Percentiles rank a stretch among this genome's conserved stretches.
phyloP scores from a whole-genome alignment of 2,888 invertebrate species.

The Nymphalis c-album region DNA sequence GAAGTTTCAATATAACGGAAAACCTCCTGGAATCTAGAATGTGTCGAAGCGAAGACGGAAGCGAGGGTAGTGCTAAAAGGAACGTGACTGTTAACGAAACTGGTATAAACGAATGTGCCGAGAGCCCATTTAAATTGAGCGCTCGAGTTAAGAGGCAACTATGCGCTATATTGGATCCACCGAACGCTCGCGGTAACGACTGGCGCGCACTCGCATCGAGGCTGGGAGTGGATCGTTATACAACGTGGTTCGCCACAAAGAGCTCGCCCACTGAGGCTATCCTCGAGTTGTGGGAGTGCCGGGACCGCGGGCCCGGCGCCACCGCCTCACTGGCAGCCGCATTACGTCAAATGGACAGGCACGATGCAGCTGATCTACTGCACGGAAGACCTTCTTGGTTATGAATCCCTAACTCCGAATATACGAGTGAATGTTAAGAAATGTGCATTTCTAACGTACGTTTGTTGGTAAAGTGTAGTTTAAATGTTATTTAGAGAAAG shows the following conservation, averaged over 20 bases:
- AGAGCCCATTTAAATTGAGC: constrained; percentile 83
- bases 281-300: constrained; percentile 96
- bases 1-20: constrained; percentile 76
- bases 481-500: constrained; percentile 74
- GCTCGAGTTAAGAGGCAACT: constrained; percentile 80
- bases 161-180: constrained; percentile 90
- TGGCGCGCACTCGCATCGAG: constrained; percentile 98
- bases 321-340: constrained; percentile 85
- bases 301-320: constrained; percentile 91
- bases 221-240: constrained; percentile 96
- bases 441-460: constrained; percentile 36
- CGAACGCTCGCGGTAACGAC: constrained; percentile 95
- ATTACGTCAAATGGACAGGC: constrained; percentile 70
- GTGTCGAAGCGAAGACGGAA: constrained; percentile 74
- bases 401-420: constrained; percentile 56
- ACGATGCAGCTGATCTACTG: constrained; percentile 72
- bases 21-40: constrained; percentile 74
- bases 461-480: constrained; percentile 67
- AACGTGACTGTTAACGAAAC: constrained; percentile 82
- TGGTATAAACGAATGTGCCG: constrained; percentile 83
- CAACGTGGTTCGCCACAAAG: constrained; percentile 98
- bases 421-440: constrained; percentile 30
- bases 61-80: constrained; percentile 73
- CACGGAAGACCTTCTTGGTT: constrained; percentile 76
- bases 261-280: constrained; percentile 98